Percentiles rank a stretch among this genome's conserved stretches.
Evolutionary conservation across 2,113 vertebrate genomes (phyloP).

Genomic region (Sinocyclocheilus anshuiensis): DNA sequence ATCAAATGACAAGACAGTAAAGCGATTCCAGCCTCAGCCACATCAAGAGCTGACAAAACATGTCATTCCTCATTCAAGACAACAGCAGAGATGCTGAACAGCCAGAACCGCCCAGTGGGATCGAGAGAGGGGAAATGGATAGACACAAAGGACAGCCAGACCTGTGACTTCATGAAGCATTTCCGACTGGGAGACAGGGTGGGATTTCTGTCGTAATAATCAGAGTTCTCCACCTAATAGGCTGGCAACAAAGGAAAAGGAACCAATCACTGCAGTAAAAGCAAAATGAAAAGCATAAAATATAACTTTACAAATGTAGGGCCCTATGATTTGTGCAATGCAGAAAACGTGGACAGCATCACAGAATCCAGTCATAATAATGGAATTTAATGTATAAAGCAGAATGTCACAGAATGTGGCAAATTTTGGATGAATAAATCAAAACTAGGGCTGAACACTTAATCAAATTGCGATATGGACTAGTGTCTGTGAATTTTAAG

Average conservation of each 20-base stretch:
- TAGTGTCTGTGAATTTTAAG: too few species aligned
- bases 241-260: not conserved
- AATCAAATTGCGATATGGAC: not conserved
- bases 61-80: constrained; percentile 35
- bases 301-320: not conserved
- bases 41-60: constrained; percentile 35
- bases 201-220: not conserved
- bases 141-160: not conserved
- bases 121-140: not conserved
- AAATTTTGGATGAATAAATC: too few species aligned
- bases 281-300: not conserved
- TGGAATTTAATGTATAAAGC: too few species aligned
- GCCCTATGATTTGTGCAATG: too few species aligned
- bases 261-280: not conserved
- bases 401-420: too few species aligned
- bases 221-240: not conserved
- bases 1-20: constrained; percentile 17
- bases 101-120: not conserved
- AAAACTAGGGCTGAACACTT: not conserved
- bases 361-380: not conserved
- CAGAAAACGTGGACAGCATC: not conserved
- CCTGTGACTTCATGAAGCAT: not conserved
- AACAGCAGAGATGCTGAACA: constrained; percentile 3
- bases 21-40: not conserved
- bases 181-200: not conserved